phyloP scores from a whole-genome alignment of 2,113 vertebrate genomes.

The Prionailurus bengalensis region DNA sequence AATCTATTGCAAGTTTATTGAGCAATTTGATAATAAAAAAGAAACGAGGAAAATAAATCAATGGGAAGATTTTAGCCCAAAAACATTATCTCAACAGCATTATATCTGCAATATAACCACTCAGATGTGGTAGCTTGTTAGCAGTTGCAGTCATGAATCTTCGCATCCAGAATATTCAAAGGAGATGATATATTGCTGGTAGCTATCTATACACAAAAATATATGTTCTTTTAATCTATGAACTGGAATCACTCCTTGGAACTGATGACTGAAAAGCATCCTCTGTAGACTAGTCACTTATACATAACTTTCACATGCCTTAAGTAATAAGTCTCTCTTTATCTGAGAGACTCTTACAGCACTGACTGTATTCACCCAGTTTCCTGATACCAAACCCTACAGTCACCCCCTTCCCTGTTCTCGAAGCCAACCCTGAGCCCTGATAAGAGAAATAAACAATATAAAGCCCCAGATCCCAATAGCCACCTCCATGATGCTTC shows the following conservation, averaged over 20 bases:
- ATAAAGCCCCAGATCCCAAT: background rate
- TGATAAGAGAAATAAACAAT: background rate
- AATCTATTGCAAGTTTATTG: conserved; percentile 74
- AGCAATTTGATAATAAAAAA: conserved; percentile 69
- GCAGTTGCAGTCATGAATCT: conserved; percentile 67
- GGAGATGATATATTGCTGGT: background rate
- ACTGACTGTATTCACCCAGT: background rate
- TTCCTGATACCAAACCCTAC: background rate
- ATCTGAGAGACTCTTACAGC: background rate
- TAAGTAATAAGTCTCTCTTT: background rate
- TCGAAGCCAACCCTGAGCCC: background rate
- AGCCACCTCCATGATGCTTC: background rate
- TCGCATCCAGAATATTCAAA: background rate
- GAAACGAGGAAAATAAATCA: conserved; percentile 77
- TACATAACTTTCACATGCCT: background rate
- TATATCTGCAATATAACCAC: conserved; percentile 62
- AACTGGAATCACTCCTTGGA: conserved; percentile 29
- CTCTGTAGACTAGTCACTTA: background rate
- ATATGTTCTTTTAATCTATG: conserved; percentile 63
- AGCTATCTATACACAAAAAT: conserved; percentile 55
- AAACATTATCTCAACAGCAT: conserved; percentile 63
- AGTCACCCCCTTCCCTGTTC: background rate
- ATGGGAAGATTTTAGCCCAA: conserved; percentile 63
- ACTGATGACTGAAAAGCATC: background rate
- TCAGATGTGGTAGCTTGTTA: conserved; percentile 66